A percentile compares a stretch with the other conserved stretches of the same genome.
phyloP scores from a whole-genome alignment of 2,113 vertebrate genomes.

The Chionomys nivalis region DNA sequence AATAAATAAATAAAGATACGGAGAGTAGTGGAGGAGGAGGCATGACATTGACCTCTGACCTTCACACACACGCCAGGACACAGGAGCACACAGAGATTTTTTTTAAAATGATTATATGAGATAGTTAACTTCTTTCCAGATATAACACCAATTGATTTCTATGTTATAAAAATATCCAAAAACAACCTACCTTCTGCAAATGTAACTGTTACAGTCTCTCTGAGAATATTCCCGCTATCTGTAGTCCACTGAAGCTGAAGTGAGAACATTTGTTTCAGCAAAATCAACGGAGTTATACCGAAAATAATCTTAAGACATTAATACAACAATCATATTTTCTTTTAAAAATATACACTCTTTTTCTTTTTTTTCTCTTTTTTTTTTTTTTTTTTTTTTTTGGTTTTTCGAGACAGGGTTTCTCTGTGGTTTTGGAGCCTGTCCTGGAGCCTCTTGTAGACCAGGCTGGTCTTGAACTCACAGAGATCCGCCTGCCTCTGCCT shows the following conservation, averaged over 20 bases:
- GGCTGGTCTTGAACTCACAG: too few relatives aligned
- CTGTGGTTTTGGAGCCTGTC: too few relatives aligned
- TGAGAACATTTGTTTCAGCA: constrained; percentile 69
- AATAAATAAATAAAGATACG: neutral
- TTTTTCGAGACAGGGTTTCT: too few relatives aligned
- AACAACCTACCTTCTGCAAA: constrained; percentile 88
- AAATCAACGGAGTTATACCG: neutral
- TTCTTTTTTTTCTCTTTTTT: too few relatives aligned
- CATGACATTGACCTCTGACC: neutral
- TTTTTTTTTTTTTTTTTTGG: too few relatives aligned
- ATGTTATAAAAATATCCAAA: constrained; percentile 28
- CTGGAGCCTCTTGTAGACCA: too few relatives aligned
- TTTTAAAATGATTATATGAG: neutral
- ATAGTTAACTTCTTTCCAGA: constrained; percentile 25
- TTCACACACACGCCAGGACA: neutral
- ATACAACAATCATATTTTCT: neutral
- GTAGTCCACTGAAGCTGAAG: constrained; percentile 89
- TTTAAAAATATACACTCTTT: too few relatives aligned
- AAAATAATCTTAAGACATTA: constrained; percentile 59
- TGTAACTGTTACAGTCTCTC: constrained; percentile 90
- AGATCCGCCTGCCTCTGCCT: too few relatives aligned
- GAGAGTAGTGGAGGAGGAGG: neutral
- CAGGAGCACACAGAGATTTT: neutral
- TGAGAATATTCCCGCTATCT: constrained; percentile 86
- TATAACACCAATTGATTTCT: constrained; percentile 41